These are phyloP conservation scores for Diabrotica undecimpunctata DNA, from an alignment of 1,140 invertebrate species.

Conservation along the genomic window DNA sequence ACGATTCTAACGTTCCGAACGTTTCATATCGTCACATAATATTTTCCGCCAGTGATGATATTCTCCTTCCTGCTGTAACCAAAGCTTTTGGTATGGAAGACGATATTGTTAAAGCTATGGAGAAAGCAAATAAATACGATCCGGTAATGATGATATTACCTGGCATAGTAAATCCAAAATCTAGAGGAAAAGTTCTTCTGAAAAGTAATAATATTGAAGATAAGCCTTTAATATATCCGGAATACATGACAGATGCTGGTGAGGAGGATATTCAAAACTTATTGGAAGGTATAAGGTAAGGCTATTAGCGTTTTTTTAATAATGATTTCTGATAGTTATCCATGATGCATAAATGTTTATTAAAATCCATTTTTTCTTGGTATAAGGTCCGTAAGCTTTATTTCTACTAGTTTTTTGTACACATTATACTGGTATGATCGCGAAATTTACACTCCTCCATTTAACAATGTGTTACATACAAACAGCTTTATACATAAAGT, in stretches of 20 bases:
- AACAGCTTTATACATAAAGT: no score
- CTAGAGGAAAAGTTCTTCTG: constrained; percentile 55
- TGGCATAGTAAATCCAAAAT: constrained; percentile 70
- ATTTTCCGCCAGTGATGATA: constrained; percentile 3
- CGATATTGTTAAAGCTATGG: constrained; percentile 1
- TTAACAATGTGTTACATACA: no score
- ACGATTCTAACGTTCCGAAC: constrained; percentile 29
- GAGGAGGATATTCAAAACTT: constrained; percentile 49
- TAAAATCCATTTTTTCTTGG: no score
- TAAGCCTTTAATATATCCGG: constrained; percentile 65
- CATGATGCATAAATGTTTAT: no score
- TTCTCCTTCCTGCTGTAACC: constrained; percentile 14
- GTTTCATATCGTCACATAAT: constrained; percentile 50
- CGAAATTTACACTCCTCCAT: no score
- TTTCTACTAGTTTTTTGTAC: no score
- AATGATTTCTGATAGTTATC: no score
- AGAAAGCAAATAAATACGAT: constrained; percentile 17
- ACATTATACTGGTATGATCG: no score
- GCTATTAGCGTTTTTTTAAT: no score
- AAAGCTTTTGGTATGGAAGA: constrained; percentile 8
- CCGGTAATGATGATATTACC: constrained; percentile 46
- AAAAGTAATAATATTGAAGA: constrained; percentile 56
- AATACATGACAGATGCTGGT: constrained; percentile 56
- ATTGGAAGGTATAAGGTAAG: constrained; percentile 48
- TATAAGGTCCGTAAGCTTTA: no score